These are phyloP conservation scores for Gopherus evgoodei DNA, from an alignment of 2,113 vertebrate genomes.

Conservation along the genomic window DNA sequence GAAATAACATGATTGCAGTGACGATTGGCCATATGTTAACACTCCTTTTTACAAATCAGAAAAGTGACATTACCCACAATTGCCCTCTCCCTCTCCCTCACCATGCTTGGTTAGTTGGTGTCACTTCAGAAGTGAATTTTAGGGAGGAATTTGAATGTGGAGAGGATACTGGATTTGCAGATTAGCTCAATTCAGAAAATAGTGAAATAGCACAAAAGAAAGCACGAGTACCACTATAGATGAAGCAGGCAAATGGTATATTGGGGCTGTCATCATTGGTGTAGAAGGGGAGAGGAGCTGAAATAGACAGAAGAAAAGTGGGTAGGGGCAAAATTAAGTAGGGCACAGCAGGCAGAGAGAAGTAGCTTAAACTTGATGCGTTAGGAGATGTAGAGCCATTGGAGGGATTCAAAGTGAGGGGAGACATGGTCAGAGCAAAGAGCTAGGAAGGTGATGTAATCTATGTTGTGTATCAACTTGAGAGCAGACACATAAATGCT, in stretches of 20 bases:
- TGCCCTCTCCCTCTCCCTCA: background rate
- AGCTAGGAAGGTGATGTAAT: background rate
- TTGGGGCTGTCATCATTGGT: background rate
- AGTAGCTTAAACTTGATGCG: background rate
- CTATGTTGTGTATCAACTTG: background rate
- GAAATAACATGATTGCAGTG: background rate
- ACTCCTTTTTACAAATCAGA: background rate
- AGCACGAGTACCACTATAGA: background rate
- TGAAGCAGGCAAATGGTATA: background rate
- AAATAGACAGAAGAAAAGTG: background rate
- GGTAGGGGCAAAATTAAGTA: background rate
- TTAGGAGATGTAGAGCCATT: background rate
- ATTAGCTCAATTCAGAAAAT: background rate
- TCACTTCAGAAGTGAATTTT: background rate
- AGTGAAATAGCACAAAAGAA: background rate
- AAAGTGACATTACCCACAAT: background rate
- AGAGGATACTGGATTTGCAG: background rate
- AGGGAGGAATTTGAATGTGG: background rate
- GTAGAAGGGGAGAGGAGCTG: background rate
- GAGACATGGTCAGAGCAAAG: background rate
- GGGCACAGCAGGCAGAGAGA: background rate
- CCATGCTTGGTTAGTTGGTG: background rate
- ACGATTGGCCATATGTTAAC: background rate
- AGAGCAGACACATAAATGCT: background rate
- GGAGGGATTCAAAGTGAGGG: fast-evolving